phyloP scores from a whole-genome alignment of 1,140 invertebrate species.

The Pseudomyrmex pallidus region DNA sequence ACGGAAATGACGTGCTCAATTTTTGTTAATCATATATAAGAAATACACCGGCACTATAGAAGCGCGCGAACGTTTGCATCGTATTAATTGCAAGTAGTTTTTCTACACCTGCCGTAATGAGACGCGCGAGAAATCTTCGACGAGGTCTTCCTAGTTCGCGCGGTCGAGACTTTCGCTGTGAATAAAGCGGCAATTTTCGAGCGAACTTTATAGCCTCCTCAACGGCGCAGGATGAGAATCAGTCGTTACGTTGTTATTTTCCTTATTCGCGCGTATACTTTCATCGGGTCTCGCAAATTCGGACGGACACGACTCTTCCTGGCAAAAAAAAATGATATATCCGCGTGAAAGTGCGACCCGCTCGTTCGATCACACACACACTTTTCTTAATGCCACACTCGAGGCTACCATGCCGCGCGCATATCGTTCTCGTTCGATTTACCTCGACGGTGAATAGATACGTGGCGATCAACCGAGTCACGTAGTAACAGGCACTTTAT shows the following conservation, averaged over 20 bases:
- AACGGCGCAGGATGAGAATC: neutral
- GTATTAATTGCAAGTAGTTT: constrained; percentile 47
- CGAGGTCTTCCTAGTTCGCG: constrained; percentile 12
- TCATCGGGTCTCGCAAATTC: constrained; percentile 10
- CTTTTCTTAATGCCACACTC: constrained; percentile 30
- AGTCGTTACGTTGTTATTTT: constrained; percentile 39
- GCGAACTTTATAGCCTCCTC: constrained; percentile 7
- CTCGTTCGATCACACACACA: constrained; percentile 36
- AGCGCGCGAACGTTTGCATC: constrained; percentile 6
- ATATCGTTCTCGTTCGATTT: constrained; percentile 11
- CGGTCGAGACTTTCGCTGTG: neutral
- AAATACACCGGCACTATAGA: neutral
- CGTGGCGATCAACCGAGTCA: constrained; percentile 54
- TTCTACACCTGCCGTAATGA: constrained; percentile 16
- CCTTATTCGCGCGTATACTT: neutral
- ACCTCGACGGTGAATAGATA: constrained; percentile 38
- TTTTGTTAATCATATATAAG: constrained; percentile 43
- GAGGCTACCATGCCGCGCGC: constrained; percentile 1
- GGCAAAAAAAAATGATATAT: neutral
- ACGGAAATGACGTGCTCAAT: constrained; percentile 18
- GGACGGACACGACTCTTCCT: neutral
- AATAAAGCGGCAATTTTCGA: constrained; percentile 34
- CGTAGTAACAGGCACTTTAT: constrained; percentile 66
- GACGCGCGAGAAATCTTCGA: neutral
- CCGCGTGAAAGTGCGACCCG: constrained; percentile 18